Evolutionary conservation across 2,888 invertebrate genomes (phyloP).

Genomic region (Drosophila mettleri): DNA sequence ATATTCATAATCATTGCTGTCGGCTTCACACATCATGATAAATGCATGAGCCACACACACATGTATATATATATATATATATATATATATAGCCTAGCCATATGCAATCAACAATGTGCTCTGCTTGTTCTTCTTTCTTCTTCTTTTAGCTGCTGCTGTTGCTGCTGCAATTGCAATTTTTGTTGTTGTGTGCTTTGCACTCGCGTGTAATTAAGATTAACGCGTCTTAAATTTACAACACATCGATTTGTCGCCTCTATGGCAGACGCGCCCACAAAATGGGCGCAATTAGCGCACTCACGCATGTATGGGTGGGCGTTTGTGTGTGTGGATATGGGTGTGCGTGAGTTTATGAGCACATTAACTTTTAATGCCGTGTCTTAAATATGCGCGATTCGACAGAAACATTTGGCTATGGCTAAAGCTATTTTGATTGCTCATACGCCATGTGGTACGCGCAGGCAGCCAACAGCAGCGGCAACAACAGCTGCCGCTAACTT

Average conservation of each 20-base stretch:
- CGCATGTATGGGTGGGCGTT: background rate
- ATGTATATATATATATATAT: background rate
- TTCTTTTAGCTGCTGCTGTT: constrained; percentile 3
- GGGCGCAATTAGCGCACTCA: constrained; percentile 36
- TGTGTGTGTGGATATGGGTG: background rate
- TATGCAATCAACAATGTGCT: constrained; percentile 30
- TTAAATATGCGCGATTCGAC: constrained; percentile 31
- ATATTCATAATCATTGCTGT: constrained; percentile 52
- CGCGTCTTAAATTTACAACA: constrained; percentile 20
- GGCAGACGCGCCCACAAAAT: constrained; percentile 17
- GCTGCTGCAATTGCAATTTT: constrained; percentile 29
- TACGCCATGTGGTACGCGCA: constrained; percentile 52
- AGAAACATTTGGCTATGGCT: constrained; percentile 23
- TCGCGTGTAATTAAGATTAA: constrained; percentile 40
- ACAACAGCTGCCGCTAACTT: constrained; percentile 34
- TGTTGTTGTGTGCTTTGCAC: constrained; percentile 14
- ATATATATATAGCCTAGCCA: constrained; percentile 16
- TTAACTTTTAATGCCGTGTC: constrained; percentile 50
- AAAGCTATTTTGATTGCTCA: constrained; percentile 51
- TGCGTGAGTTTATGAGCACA: constrained; percentile 44
- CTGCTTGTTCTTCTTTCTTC: constrained; percentile 3
- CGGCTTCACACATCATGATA: constrained; percentile 62
- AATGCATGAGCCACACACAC: constrained; percentile 46
- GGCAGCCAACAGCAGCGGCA: constrained; percentile 46
- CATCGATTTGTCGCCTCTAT: constrained; percentile 24